phyloP scores from a whole-genome alignment of 2,888 invertebrate species.

The Drosophila lutescens region DNA sequence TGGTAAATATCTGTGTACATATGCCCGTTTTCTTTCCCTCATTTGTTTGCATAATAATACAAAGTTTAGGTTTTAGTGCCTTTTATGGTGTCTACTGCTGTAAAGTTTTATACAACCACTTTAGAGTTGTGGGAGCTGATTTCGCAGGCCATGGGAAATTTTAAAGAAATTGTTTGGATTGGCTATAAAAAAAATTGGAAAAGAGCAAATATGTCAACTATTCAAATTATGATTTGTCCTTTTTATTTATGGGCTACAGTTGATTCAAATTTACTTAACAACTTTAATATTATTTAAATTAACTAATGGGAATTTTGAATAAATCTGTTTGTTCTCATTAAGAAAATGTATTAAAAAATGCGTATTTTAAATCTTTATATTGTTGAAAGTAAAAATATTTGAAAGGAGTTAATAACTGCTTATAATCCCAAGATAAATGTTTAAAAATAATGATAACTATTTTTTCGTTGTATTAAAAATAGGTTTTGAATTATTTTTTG shows the following conservation, averaged over 20 bases:
- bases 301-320: too few species aligned
- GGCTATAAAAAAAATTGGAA: background rate
- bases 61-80: constrained; percentile 21
- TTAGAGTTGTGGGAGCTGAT: constrained; percentile 38
- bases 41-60: constrained; percentile 65
- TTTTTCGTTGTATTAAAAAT: too few species aligned
- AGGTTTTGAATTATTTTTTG: too few species aligned
- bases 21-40: constrained; percentile 15
- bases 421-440: too few species aligned
- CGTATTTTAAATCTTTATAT: too few species aligned
- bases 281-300: too few species aligned
- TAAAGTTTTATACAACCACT: constrained; percentile 25
- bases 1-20: constrained; percentile 53
- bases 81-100: constrained; percentile 28
- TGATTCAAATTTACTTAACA: too few species aligned
- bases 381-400: too few species aligned
- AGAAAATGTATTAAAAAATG: too few species aligned
- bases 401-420: too few species aligned
- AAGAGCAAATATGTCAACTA: background rate
- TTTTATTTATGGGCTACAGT: background rate
- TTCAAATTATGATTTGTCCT: background rate
- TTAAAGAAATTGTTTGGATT: constrained; percentile 1
- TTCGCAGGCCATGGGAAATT: constrained; percentile 26
- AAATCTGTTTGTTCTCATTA: too few species aligned
- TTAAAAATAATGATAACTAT: too few species aligned